Base-by-base conservation (phyloP, 1,140 invertebrate species). In the Galendromus occidentalis region DNA sequence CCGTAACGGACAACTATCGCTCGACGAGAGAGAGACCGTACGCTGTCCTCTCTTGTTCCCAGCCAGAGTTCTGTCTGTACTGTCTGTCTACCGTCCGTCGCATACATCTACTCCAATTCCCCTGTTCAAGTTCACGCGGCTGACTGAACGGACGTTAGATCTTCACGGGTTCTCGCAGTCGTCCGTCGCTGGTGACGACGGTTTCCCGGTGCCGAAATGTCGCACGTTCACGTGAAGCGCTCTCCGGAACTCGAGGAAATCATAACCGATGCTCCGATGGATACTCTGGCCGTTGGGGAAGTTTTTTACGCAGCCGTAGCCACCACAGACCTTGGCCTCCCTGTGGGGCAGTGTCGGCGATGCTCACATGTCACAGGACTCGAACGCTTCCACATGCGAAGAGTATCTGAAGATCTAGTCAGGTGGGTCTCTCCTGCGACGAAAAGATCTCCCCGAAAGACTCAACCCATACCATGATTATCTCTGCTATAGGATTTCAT, bases 271-370 rank as follows among this genome's bases (percentile, higher is more conserved):
- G 22, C 51, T 9, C 51, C 14, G 22, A 59, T 59, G 51, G 51
- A 59, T 59, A 29, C 51, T 25, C 22, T 59, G 22, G 51, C 51
- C 25, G 51, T 59, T 14, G 51, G 51, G 1, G 51, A 59, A 59
- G 51, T 59, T 14, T 59, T 59, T 22, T 59, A 59, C 25, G 51
- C 51, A 59, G 51, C 51, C 33, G 51, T 59, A 33, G 51, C 51
- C 14, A 59, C 51, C 14, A 59, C 51, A 33, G 51, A 59, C 12
- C 14, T 59, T 25, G 51, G 51, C 33, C 22, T 59, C 14, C 51
- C 51, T 17, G 51, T 59, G 22, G 51, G 51, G 14, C 51, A 59
- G 20, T 59, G 51, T 59, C 51, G 51, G 5, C 51, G 51, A 17
- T 59, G 51, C 33, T 59, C 51, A 25, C 51, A 59, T 22, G 51